Evolutionary conservation across 1,140 invertebrate species (phyloP).

Genomic region (Cataglyphis hispanica): DNA sequence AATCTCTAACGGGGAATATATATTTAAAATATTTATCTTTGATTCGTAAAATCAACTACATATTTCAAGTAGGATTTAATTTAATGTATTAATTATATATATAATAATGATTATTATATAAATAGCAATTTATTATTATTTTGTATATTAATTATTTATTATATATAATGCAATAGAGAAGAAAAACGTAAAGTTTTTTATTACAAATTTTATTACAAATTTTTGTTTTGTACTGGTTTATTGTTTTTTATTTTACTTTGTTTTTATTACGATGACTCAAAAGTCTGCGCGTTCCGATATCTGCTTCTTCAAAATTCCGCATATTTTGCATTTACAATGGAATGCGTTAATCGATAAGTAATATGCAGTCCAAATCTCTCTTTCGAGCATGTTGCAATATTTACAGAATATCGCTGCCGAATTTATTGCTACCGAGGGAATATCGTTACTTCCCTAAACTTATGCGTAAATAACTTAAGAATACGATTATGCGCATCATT

Average conservation of each 20-base stretch:
- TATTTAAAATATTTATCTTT: too few relatives aligned
- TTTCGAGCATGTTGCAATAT: slow-evolving; percentile 7
- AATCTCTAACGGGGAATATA: too few relatives aligned
- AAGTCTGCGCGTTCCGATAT: neutral
- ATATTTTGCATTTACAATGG: slow-evolving; percentile 25
- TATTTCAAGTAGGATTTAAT: too few relatives aligned
- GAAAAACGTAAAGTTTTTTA: too few relatives aligned
- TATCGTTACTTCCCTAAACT: neutral
- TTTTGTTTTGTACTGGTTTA: too few relatives aligned
- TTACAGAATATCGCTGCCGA: slow-evolving; percentile 7
- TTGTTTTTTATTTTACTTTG: neutral
- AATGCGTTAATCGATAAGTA: slow-evolving; percentile 13
- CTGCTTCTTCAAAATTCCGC: neutral
- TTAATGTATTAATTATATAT: too few relatives aligned
- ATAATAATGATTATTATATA: too few relatives aligned
- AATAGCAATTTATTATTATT: too few relatives aligned
- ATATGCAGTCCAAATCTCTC: slow-evolving; percentile 3
- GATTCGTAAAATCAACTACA: too few relatives aligned
- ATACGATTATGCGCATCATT: neutral
- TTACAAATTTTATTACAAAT: too few relatives aligned
- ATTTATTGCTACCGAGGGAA: neutral
- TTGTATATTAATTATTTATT: too few relatives aligned
- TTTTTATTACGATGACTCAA: slow-evolving; percentile 35
- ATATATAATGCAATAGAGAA: too few relatives aligned
- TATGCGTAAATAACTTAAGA: neutral